Base-by-base conservation (phyloP, 92 coral and sea anemone species). In the Parazoanthus atlanticus region DNA sequence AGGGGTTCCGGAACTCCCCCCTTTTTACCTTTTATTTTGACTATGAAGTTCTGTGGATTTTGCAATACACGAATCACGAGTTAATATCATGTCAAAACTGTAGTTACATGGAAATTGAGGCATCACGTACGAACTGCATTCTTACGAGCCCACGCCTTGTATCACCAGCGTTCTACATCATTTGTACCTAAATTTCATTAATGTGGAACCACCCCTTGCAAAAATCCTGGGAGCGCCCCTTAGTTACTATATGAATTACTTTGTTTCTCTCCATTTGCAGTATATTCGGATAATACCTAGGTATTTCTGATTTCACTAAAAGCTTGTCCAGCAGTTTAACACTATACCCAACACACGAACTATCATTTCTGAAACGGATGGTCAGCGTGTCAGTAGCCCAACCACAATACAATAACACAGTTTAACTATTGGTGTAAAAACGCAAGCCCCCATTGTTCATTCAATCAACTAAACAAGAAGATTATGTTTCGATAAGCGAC, bases 391-490 rank as follows among this genome's bases (percentile, higher is more conserved):
- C 87, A 26, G 30, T 15, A 69, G 32, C 49, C 41, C 15, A 31
- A 46, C 87, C 78, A 43, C 78, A 84, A 40, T 15, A 36, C 56
- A 69, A 70, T 6, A 84, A 32, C 78, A 70, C 43, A 67, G 3
- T 84, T 43, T 49, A 84, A 43, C 40, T 31, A 84, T 84, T 84
- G 87, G 87, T 43, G 74, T 21, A 70, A n/a, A 84, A 29, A 43
- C 8, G 38, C 43, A 49, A 67, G 40, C 67, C 28, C 65, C 66
- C 67, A 70, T 84, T 84, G 87, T 84, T 46, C 86, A 28, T 71
- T 84, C 64, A 84, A 84, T 84, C 46, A 84, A 28, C 87, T 70
- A 69, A 70, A 41, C 65, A 70, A 28, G 64, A n/a, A 71, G 87
- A 69, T 69, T 69, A n/a, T 69, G 64, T 43, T 32, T 41, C 66